phyloP scores from a whole-genome alignment of 2,797 vertebrate genomes.

The Myiotriccus ornatus region DNA sequence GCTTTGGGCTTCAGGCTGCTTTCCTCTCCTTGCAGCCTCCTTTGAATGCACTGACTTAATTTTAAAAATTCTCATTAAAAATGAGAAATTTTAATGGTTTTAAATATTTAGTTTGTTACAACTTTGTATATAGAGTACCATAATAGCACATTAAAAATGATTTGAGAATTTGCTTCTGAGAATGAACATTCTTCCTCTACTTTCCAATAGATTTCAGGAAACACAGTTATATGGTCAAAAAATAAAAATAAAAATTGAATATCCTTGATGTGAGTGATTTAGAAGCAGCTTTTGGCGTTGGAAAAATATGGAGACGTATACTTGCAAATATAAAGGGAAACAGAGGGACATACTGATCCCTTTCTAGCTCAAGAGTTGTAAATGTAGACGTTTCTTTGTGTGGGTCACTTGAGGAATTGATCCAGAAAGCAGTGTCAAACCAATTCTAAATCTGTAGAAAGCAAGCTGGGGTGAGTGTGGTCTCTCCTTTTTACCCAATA shows the following conservation, averaged over 20 bases:
- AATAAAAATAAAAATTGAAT: not conserved
- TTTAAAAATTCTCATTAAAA: not conserved
- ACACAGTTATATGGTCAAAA: not conserved
- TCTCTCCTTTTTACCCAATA: not conserved
- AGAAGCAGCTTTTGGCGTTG: not conserved
- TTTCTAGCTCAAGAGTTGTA: not conserved
- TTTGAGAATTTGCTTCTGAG: not conserved
- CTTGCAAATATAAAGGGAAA: not conserved
- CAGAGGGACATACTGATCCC: not conserved
- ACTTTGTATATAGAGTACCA: not conserved
- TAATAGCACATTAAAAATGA: not conserved
- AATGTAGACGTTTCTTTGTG: not conserved
- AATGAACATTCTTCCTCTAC: not conserved
- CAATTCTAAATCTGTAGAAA: not conserved
- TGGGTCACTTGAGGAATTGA: not conserved
- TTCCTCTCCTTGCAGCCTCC: not conserved
- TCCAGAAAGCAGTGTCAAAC: not conserved
- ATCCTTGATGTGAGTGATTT: not conserved
- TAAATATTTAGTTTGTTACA: not conserved
- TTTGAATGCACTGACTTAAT: not conserved
- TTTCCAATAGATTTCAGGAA: not conserved
- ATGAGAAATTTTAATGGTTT: not conserved
- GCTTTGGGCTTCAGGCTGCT: conserved; percentile 18
- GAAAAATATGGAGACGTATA: not conserved
- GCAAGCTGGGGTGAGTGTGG: not conserved